phyloP scores from a whole-genome alignment of 1,140 invertebrate genomes.

The Macrobrachium rosenbergii region DNA sequence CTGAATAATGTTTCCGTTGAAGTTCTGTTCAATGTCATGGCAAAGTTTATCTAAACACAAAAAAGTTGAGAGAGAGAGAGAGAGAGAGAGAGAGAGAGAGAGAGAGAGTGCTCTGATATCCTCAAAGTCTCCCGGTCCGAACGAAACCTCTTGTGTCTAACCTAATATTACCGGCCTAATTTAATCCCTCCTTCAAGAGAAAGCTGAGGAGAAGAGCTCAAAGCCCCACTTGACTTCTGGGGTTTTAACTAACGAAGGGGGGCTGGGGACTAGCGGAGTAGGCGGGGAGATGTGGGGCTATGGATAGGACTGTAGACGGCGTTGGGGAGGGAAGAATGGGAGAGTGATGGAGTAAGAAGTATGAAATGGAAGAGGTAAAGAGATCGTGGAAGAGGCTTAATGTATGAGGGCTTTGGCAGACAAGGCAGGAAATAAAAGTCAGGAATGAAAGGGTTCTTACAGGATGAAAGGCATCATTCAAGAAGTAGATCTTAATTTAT shows the following conservation, averaged over 20 bases:
- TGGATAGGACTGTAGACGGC: background rate
- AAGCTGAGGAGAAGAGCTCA: slow-evolving; percentile 31
- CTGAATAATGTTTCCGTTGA: no score
- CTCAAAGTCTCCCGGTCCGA: background rate
- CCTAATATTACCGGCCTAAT: slow-evolving; percentile 54
- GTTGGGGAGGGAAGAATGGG: background rate
- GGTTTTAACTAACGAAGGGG: slow-evolving; percentile 46
- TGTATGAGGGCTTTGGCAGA: background rate
- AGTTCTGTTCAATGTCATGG: no score
- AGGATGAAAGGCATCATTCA: no score
- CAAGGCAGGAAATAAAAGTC: background rate
- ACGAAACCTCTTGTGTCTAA: slow-evolving; percentile 50
- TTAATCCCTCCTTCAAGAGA: slow-evolving; percentile 50
- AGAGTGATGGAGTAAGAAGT: background rate
- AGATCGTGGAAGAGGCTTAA: slow-evolving; percentile 10
- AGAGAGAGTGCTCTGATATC: background rate
- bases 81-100: background rate
- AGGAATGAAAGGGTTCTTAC: no score
- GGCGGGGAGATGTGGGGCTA: background rate
- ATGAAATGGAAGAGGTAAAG: background rate
- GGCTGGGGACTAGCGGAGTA: background rate
- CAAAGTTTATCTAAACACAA: background rate
- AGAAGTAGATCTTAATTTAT: no score
- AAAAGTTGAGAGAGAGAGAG: background rate
- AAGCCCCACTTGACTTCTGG: slow-evolving; percentile 34